phyloP scores from a whole-genome alignment of 2,113 vertebrate species.

The Damaliscus lunatus region DNA sequence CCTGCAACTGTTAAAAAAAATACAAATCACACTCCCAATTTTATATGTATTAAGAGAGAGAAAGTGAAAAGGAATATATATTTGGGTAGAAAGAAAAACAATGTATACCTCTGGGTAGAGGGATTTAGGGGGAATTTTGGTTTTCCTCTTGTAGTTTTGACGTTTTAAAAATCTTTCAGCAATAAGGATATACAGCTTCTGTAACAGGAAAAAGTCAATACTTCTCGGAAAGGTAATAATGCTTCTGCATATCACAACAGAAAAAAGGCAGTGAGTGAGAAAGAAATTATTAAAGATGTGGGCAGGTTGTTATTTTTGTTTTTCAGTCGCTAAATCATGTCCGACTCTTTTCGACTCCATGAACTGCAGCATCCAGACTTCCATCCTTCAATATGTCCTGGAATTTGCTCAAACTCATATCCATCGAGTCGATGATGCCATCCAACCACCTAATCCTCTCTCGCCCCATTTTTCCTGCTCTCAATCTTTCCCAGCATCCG shows the following conservation, averaged over 20 bases:
- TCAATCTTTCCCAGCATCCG: neutral
- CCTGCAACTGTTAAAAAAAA: neutral
- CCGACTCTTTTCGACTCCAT: neutral
- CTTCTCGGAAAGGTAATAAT: neutral
- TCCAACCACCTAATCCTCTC: neutral
- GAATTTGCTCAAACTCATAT: neutral
- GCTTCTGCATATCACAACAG: neutral
- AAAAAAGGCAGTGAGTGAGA: neutral
- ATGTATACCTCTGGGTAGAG: neutral
- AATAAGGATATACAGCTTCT: neutral
- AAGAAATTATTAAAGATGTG: neutral
- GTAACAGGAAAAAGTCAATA: neutral
- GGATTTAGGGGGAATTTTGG: neutral
- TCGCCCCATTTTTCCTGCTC: neutral
- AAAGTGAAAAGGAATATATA: neutral
- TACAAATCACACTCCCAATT: neutral
- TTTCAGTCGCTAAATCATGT: neutral
- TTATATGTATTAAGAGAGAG: neutral
- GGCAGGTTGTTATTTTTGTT: neutral
- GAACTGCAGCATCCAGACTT: neutral
- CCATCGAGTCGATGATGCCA: neutral
- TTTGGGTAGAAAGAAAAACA: neutral
- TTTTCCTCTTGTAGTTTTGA: neutral
- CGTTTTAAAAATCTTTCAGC: neutral
- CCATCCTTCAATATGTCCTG: neutral